These are phyloP conservation scores for Arizona elegans DNA, from an alignment of 2,113 vertebrate species.

Conservation along the genomic window DNA sequence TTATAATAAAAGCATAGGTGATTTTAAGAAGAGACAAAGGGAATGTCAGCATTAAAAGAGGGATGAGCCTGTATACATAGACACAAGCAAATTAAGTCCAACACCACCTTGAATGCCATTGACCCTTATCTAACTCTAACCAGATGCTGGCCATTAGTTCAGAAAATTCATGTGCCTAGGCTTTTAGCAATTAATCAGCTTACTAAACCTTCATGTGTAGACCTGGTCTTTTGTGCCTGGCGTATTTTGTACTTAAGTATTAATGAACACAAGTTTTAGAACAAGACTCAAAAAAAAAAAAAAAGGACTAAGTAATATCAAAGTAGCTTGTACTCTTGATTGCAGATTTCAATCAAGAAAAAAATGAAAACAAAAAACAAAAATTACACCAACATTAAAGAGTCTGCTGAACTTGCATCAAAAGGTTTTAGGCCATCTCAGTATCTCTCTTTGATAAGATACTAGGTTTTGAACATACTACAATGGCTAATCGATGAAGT, in stretches of 20 bases:
- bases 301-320: background rate
- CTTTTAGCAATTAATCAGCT: background rate
- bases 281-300: background rate
- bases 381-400: background rate
- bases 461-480: background rate
- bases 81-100: background rate
- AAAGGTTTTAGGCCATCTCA: background rate
- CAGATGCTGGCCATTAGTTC: background rate
- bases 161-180: background rate
- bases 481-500: background rate
- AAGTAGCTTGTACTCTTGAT: background rate
- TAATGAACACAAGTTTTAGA: background rate
- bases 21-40: too few relatives aligned
- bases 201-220: background rate
- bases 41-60: background rate
- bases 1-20: too few relatives aligned
- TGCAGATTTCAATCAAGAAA: background rate
- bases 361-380: background rate
- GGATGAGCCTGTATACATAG: background rate
- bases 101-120: background rate
- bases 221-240: background rate
- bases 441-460: too few relatives aligned
- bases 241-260: background rate
- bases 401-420: background rate
- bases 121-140: background rate